Percentiles rank a stretch among this genome's conserved stretches.
Evolutionary conservation across 2,888 invertebrate genomes (phyloP).

Genomic region (Thereva unica): DNA sequence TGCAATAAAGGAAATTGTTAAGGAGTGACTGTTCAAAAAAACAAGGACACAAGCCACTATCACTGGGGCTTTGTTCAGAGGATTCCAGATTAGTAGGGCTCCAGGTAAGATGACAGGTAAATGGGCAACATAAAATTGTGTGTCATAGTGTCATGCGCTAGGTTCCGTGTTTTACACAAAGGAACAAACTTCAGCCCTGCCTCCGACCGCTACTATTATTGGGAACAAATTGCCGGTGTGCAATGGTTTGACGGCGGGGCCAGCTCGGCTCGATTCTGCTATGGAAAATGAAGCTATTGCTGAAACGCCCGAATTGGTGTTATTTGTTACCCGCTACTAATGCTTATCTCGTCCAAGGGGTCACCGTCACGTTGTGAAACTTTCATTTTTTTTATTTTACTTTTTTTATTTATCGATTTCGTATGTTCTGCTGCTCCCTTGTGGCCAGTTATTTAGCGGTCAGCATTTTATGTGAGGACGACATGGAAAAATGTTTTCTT

Average conservation of each 20-base stretch:
- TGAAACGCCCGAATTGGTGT: slow-evolving; percentile 14
- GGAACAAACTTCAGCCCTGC: slow-evolving; percentile 1
- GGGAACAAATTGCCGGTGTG: neutral
- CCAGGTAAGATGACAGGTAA: slow-evolving; percentile 17
- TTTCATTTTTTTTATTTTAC: slow-evolving; percentile 1
- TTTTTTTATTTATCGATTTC: slow-evolving; percentile 5
- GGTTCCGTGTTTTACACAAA: neutral
- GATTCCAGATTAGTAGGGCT: slow-evolving; percentile 7
- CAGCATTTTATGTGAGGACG: slow-evolving; percentile 2
- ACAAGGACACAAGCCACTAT: slow-evolving; percentile 1
- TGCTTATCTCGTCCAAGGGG: neutral
- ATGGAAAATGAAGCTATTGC: slow-evolving; percentile 3
- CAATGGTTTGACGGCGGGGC: neutral
- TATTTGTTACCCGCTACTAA: neutral
- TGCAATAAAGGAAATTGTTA: slow-evolving; percentile 20
- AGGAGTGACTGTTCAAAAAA: slow-evolving; percentile 16
- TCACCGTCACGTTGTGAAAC: slow-evolving; percentile 5
- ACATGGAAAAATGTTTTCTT: neutral
- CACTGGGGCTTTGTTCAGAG: slow-evolving; percentile 16
- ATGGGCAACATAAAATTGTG: neutral
- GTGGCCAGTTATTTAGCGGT: slow-evolving; percentile 2
- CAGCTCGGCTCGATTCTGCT: neutral
- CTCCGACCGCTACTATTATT: neutral
- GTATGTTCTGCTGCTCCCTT: neutral
- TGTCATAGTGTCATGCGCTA: too few species aligned